Conservation (phyloP, 2,797 vertebrate species). For the Dromococcyx pavoninus region DNA sequence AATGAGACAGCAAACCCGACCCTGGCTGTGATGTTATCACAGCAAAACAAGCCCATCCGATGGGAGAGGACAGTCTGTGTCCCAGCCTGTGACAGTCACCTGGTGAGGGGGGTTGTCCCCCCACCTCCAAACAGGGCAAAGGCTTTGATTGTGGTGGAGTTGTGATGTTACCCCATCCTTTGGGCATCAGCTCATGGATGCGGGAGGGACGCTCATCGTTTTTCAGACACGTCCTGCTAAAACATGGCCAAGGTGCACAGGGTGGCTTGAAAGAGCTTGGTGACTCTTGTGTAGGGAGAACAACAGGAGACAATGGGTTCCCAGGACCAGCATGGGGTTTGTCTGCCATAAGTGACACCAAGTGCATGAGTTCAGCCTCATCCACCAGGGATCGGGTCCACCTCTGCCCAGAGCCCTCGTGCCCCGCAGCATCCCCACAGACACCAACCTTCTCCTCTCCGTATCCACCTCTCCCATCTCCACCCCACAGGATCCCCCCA, state of each 20-base stretch:
- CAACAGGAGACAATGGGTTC: not conserved
- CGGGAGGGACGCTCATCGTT: not conserved
- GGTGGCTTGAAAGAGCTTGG: not conserved
- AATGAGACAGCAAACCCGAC: conserved; percentile 41
- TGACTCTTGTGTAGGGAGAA: rapidly evolving
- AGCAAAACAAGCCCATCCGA: conserved; percentile 11
- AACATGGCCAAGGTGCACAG: rapidly evolving
- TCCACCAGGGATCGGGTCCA: not conserved
- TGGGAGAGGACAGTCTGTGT: not conserved
- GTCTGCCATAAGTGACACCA: not conserved
- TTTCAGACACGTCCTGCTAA: not conserved
- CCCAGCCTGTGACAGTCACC: not conserved
- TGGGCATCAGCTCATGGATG: not conserved
- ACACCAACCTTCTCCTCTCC: not conserved
- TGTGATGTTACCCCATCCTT: not conserved
- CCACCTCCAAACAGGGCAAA: not conserved
- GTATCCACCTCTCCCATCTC: not conserved
- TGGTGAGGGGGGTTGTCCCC: not conserved
- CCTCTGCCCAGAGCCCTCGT: not conserved
- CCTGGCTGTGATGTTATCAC: not conserved
- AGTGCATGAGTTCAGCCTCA: not conserved
- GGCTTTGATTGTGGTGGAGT: rapidly evolving
- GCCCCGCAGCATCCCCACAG: rapidly evolving
- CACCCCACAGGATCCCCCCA: not conserved
- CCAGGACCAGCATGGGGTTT: rapidly evolving